Base-by-base conservation (phyloP, 2,888 invertebrate species). In the Tetrapedia diversipes region DNA sequence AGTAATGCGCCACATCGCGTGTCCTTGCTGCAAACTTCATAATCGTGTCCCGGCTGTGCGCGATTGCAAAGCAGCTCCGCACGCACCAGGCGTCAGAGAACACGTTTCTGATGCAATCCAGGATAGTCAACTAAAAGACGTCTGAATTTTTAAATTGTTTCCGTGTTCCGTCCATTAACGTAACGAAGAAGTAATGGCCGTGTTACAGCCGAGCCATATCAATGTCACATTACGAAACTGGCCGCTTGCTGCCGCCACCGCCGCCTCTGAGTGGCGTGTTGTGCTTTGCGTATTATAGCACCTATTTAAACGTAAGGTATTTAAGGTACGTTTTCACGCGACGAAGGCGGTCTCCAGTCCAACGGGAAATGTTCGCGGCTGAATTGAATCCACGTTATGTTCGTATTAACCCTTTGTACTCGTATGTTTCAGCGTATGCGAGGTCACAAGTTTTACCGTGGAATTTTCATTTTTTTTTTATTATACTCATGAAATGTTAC, bases 31-130 rank as follows among this genome's bases (percentile, higher is more conserved):
- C 67, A 68, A 73, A 71, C 80, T 80, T 80, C 67, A 70, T 78
- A 80, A 80, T 63, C 77, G 64, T 29, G 59, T 37, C n/a, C 19
- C 2, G 56, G 57, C 22, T 32, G 45, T 19, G 66, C 29, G 34
- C 54, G 61, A 72, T 69, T 51, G 79, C 67, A 64, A 68, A 66
- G 66, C 72, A 47, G 56, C 47, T 65, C 51, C 56, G 29, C n/a
- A n/a, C n/a, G n/a, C n/a, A n/a, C n/a, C n/a, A n/a, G n/a, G 60
- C 77, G 70, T 60, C 61, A 64, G 54, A 70, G 64, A 83, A 75
- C 77, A 61, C 64, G 74, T 81, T 80, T 83, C 83, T 83, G 81
- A 82, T 68, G 83, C 83, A 83, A 83, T 64, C 72, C 57, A n/a
- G 27, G 53, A 67, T 51, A 56, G 61, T 22, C 66, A 39, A 29